Evolutionary conservation across 2,888 invertebrate genomes (phyloP).

Genomic region (Branchipolynoe longqiensis): DNA sequence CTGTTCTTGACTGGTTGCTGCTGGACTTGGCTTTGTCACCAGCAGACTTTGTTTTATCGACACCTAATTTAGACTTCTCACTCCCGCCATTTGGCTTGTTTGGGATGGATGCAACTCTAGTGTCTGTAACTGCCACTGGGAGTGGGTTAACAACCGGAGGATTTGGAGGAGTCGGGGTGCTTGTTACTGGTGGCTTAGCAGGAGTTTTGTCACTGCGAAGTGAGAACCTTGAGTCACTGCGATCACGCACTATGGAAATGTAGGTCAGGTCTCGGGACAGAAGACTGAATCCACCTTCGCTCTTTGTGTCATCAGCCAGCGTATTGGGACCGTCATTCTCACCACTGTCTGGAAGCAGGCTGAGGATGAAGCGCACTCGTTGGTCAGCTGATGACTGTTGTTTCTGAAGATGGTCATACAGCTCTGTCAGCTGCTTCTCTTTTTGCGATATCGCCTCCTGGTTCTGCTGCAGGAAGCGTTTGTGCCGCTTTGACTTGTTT

Average conservation of each 20-base stretch:
- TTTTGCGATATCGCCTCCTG: conserved; percentile 15
- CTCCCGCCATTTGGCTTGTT: neutral
- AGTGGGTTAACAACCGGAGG: neutral
- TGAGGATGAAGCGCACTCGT: conserved; percentile 22
- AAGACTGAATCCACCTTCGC: neutral
- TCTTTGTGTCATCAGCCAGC: conserved; percentile 36
- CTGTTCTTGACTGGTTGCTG: neutral
- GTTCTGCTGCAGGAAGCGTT: conserved; percentile 35
- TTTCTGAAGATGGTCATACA: conserved; percentile 5
- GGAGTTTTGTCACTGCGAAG: neutral
- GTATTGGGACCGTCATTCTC: conserved; percentile 3
- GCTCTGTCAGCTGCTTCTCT: conserved; percentile 15
- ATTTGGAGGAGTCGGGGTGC: conserved; percentile 17
- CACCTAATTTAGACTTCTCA: too few relatives aligned
- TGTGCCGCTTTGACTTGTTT: conserved; percentile 34
- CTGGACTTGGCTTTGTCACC: neutral
- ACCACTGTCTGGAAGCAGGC: conserved; percentile 14
- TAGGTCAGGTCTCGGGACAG: conserved; percentile 11
- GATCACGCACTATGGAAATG: conserved; percentile 4
- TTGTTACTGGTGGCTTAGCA: neutral
- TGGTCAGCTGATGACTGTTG: conserved; percentile 39
- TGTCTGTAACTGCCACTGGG: neutral
- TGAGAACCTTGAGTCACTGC: conserved; percentile 41
- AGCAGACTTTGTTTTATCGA: neutral
- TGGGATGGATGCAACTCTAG: neutral